These are phyloP conservation scores for Meloidogyne exigua DNA, from an alignment of 1,140 invertebrate genomes.

Conservation along the genomic window DNA sequence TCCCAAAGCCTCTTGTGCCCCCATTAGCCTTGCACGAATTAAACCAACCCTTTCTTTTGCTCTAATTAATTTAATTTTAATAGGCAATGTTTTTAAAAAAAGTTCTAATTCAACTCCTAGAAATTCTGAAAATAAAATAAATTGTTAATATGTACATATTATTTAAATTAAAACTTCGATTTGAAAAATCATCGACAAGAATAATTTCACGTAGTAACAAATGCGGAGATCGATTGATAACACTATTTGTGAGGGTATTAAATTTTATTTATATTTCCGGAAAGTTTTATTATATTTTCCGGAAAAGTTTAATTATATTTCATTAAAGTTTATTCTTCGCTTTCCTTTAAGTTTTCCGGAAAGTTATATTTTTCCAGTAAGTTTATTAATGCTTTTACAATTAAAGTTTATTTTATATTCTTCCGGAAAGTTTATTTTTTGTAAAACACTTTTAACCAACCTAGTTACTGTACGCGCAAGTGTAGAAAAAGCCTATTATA, in stretches of 20 bases:
- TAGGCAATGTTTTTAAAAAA: constrained; percentile 73
- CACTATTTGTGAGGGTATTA: constrained; percentile 66
- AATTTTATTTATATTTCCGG: neutral
- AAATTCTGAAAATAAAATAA: constrained; percentile 67
- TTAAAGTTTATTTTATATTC: no score
- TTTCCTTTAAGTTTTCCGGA: no score
- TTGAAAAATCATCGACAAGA: constrained; percentile 83
- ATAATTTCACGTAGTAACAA: constrained; percentile 81
- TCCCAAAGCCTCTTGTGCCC: constrained; percentile 80
- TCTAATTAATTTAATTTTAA: constrained; percentile 71
- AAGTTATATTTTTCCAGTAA: neutral
- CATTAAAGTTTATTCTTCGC: no score
- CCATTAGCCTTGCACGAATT: constrained; percentile 80
- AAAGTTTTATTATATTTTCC: no score
- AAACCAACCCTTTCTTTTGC: constrained; percentile 76
- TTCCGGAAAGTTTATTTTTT: neutral
- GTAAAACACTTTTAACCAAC: neutral
- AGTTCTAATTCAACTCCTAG: constrained; percentile 76
- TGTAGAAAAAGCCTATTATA: constrained; percentile 76
- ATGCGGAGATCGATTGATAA: constrained; percentile 78
- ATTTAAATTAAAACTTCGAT: constrained; percentile 70
- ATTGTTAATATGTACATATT: neutral
- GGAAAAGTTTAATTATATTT: no score
- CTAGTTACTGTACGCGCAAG: constrained; percentile 77
- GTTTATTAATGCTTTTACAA: no score